A percentile compares a stretch with the other conserved stretches of the same genome.
Evolutionary conservation across 2,797 vertebrate species (phyloP).

Genomic region (Danio albolineatus): DNA sequence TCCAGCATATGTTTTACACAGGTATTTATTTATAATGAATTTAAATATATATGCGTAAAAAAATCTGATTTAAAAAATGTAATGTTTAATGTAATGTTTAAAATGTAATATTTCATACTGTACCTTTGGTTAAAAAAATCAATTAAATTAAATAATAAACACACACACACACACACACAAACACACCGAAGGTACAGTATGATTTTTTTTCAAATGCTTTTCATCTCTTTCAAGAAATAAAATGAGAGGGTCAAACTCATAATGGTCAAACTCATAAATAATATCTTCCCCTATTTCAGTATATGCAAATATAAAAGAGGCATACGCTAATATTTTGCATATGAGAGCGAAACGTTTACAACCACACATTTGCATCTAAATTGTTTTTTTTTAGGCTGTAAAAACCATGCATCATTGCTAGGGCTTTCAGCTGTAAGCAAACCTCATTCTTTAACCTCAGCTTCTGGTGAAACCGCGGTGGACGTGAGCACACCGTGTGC

Average conservation of each 20-base stretch:
- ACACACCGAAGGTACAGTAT: no score
- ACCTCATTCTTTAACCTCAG: neutral
- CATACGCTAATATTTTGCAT: constrained; percentile 23
- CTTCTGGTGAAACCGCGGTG: neutral
- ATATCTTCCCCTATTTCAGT: neutral
- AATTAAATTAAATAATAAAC: no score
- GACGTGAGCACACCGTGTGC: neutral
- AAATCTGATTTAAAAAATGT: no score
- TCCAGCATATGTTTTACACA: no score
- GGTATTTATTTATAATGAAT: no score
- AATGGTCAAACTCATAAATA: neutral
- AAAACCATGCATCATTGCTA: neutral
- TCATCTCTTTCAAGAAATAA: no score
- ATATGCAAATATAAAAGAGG: neutral
- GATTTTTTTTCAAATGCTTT: no score
- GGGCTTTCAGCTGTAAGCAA: neutral
- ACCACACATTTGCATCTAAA: constrained; percentile 1
- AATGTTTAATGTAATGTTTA: no score
- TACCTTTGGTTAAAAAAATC: no score
- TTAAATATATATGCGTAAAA: no score
- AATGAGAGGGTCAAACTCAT: neutral
- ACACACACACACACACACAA: no score
- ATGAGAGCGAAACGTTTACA: neutral
- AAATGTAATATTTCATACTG: no score
- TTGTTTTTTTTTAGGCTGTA: neutral